Percentiles rank a stretch among this genome's conserved stretches.
Evolutionary conservation across 2,888 invertebrate species (phyloP).

Genomic region (Drosophila yooni): DNA sequence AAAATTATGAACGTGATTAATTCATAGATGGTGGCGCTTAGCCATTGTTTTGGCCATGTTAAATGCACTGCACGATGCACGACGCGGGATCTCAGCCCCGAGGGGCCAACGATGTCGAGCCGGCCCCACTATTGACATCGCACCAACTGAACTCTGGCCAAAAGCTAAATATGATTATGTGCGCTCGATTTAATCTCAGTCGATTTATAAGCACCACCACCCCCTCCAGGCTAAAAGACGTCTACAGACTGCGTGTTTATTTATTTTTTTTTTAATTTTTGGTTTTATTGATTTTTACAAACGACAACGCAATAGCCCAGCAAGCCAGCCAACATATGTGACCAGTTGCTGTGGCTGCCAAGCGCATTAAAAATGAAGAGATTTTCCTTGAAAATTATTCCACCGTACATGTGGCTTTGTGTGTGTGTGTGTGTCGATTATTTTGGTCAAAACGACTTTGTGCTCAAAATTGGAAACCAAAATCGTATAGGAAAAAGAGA

Average conservation of each 20-base stretch:
- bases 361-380: constrained; percentile 78
- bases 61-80: constrained; percentile 62
- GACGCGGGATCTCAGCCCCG: constrained; percentile 48
- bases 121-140: constrained; percentile 67
- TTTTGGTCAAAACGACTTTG: constrained; percentile 78
- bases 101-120: constrained; percentile 52
- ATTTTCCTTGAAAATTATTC: constrained; percentile 81
- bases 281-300: constrained; percentile 63
- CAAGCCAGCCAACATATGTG: constrained; percentile 56
- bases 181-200: constrained; percentile 78
- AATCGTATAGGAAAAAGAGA: constrained; percentile 50
- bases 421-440: constrained; percentile 38
- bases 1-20: constrained; percentile 82
- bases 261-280: constrained; percentile 21
- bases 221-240: constrained; percentile 25
- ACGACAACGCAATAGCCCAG: constrained; percentile 49
- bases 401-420: constrained; percentile 22
- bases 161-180: constrained; percentile 81
- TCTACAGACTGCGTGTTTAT: constrained; percentile 20
- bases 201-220: constrained; percentile 52
- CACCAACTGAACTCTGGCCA: constrained; percentile 65
- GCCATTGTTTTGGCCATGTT: constrained; percentile 73
- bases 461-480: constrained; percentile 71
- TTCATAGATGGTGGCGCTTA: constrained; percentile 82
- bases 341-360: constrained; percentile 53